Conservation (phyloP, 2,113 vertebrate genomes). For the Xiphorhynchus elegans region DNA sequence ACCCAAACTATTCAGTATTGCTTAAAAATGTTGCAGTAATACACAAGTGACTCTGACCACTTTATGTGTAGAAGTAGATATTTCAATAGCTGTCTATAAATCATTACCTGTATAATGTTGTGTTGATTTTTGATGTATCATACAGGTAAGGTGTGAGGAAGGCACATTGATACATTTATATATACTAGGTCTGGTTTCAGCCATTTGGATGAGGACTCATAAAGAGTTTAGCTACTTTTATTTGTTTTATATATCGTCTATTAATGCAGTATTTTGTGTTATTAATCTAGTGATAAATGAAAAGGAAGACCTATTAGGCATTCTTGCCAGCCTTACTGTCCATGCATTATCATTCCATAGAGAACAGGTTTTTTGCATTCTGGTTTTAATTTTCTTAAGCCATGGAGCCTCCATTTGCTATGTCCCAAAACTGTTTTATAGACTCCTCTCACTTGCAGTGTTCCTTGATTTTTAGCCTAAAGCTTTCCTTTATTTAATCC, state of each 20-base stretch:
- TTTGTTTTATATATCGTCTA: background rate
- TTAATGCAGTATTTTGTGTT: background rate
- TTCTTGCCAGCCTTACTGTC: background rate
- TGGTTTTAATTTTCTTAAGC: background rate
- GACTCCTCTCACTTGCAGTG: background rate
- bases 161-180: constrained; percentile 3
- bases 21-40: background rate
- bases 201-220: background rate
- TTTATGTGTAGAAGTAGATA: background rate
- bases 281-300: background rate
- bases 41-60: background rate
- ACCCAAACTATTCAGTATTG: background rate
- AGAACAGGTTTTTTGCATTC: background rate
- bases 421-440: background rate
- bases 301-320: background rate
- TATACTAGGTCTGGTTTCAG: background rate
- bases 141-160: background rate
- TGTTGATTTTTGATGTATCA: constrained; percentile 30
- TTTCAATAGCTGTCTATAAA: background rate
- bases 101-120: background rate
- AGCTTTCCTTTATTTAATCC: constrained; percentile 49
- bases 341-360: background rate
- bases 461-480: constrained; percentile 41
- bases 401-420: background rate
- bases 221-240: background rate